Percentiles rank a stretch among this genome's conserved stretches.
Conservation (phyloP, 2,888 invertebrate genomes). For the Thysanoteuthis rhombus region DNA sequence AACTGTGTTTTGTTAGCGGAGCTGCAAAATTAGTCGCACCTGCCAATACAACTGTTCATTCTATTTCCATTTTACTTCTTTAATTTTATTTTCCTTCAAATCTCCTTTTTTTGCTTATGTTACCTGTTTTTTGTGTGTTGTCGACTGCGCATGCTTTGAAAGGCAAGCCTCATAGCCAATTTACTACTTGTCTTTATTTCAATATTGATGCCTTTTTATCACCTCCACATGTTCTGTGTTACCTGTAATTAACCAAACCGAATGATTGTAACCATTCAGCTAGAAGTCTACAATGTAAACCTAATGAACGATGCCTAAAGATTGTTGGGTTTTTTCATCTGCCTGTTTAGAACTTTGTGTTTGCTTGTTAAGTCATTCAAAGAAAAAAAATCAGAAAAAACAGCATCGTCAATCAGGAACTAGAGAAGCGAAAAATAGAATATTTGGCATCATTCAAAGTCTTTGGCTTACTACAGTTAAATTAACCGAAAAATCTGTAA, state of each 20-base stretch:
- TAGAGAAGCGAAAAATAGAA: neutral
- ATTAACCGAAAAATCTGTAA: neutral
- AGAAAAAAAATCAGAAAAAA: no score
- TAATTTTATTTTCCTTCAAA: neutral
- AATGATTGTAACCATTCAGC: neutral
- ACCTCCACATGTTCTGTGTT: neutral
- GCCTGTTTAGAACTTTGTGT: neutral
- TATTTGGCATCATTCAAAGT: neutral
- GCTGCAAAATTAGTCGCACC: slow-evolving; percentile 12
- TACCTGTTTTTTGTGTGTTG: slow-evolving; percentile 12
- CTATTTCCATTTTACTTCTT: neutral
- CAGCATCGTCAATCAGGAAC: neutral
- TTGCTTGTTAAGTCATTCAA: slow-evolving; percentile 12
- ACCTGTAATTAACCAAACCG: slow-evolving; percentile 12
- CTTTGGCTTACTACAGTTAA: neutral
- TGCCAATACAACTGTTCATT: slow-evolving; percentile 12
- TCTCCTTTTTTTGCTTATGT: neutral
- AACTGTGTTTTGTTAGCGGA: slow-evolving; percentile 12
- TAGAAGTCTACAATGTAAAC: slow-evolving; percentile 12
- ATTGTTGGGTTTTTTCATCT: neutral
- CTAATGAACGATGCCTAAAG: neutral
- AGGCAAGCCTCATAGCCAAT: neutral
- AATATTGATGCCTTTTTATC: slow-evolving; percentile 12
- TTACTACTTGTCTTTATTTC: neutral
- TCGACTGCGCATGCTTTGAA: neutral